Percentiles rank a stretch among this genome's conserved stretches.
Conservation (phyloP, 2,797 vertebrate species). For the Argyrosomus regius region DNA sequence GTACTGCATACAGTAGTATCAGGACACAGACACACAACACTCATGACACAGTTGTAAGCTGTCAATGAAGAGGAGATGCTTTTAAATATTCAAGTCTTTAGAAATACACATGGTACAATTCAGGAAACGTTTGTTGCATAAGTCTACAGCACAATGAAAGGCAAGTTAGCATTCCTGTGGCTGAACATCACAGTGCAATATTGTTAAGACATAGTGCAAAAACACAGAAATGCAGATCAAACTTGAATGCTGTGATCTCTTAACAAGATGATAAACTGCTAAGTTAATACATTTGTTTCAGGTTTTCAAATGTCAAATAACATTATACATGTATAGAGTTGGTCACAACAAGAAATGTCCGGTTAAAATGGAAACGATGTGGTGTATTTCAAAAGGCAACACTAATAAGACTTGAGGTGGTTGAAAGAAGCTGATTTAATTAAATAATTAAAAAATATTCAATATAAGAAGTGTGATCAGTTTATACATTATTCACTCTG, state of each 20-base stretch:
- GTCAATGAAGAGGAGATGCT: slow-evolving; percentile 20
- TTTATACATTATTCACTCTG: slow-evolving; percentile 30
- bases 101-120: slow-evolving; percentile 20
- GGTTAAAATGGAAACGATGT: slow-evolving; percentile 14
- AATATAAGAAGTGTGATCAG: slow-evolving; percentile 19
- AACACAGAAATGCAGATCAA: slow-evolving; percentile 5
- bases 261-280: slow-evolving; percentile 7
- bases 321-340: not conserved
- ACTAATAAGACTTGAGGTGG: slow-evolving; percentile 34
- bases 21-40: not conserved
- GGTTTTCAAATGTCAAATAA: not conserved
- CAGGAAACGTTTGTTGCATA: slow-evolving; percentile 16
- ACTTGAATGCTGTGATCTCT: not conserved
- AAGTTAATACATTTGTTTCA: not conserved
- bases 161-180: slow-evolving; percentile 21
- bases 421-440: slow-evolving; percentile 22
- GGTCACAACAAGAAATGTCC: slow-evolving; percentile 16
- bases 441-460: slow-evolving; percentile 16
- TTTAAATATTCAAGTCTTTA: slow-evolving; percentile 56
- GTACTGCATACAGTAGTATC: slow-evolving; percentile 5
- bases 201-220: slow-evolving; percentile 37
- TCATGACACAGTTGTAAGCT: slow-evolving; percentile 22
- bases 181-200: slow-evolving; percentile 18
- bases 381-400: slow-evolving; percentile 20
- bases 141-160: slow-evolving; percentile 25